Evolutionary conservation across 2,113 vertebrate genomes (phyloP).

Genomic region (Rhizomys pruinosus): DNA sequence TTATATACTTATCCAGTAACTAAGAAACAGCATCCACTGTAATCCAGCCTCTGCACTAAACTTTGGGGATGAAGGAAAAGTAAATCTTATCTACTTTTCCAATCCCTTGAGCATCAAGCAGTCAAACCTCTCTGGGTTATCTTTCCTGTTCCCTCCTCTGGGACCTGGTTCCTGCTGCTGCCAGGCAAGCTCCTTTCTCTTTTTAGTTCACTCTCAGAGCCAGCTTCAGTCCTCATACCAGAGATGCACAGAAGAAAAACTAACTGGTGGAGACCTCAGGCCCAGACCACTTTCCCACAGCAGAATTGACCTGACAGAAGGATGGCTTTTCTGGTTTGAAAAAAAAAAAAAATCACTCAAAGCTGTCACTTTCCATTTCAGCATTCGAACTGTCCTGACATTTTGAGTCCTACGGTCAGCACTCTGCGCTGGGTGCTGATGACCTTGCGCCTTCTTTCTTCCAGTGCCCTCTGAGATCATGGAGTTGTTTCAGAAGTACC

Average conservation of each 20-base stretch:
- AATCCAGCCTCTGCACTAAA: neutral
- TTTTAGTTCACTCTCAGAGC: neutral
- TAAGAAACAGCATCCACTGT: neutral
- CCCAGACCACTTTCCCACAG: neutral
- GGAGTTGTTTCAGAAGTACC: neutral
- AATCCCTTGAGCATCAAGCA: neutral
- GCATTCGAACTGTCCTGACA: conserved; percentile 78
- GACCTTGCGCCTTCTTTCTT: neutral
- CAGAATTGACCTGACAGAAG: neutral
- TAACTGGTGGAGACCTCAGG: neutral
- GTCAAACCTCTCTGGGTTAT: neutral
- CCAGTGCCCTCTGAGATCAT: neutral
- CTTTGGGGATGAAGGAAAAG: neutral
- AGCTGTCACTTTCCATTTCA: conserved; percentile 71
- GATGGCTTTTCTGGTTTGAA: neutral
- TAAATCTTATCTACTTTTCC: neutral
- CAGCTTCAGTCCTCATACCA: neutral
- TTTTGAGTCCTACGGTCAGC: conserved; percentile 55
- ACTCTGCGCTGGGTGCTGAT: neutral
- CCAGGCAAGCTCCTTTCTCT: neutral
- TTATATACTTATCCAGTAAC: neutral
- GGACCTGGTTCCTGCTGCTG: neutral
- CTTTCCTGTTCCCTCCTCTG: neutral
- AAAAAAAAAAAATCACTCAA: conserved; percentile 49
- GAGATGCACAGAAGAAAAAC: neutral